Evolutionary conservation across 2,888 invertebrate genomes (phyloP).

Genomic region (Parasteatoda lunata): DNA sequence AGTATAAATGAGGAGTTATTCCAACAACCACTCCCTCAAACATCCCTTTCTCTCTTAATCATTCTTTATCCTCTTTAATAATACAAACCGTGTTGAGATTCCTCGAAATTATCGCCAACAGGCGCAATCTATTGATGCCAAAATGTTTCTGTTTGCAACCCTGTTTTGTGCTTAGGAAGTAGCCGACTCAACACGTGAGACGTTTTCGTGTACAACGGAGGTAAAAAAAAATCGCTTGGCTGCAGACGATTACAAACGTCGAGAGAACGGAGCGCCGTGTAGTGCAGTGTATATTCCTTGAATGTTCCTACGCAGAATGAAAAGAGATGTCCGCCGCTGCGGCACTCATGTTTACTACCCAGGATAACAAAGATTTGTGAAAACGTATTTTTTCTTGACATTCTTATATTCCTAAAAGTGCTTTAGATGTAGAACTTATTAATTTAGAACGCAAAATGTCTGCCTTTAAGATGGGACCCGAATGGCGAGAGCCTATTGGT

Average conservation of each 20-base stretch:
- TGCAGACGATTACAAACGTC: slow-evolving; percentile 10
- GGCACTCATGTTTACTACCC: slow-evolving; percentile 41
- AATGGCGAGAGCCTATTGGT: slow-evolving; percentile 63
- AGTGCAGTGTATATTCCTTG: slow-evolving; percentile 1
- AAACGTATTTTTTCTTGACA: not conserved
- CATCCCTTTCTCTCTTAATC: too few relatives aligned
- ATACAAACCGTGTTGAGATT: not conserved
- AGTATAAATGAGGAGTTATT: too few relatives aligned
- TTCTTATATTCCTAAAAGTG: not conserved
- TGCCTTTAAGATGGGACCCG: slow-evolving; percentile 61
- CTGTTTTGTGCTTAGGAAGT: slow-evolving; percentile 35
- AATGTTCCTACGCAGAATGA: not conserved
- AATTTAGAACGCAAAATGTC: slow-evolving; percentile 38
- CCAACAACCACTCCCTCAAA: too few relatives aligned
- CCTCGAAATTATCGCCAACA: not conserved
- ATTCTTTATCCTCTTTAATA: too few relatives aligned
- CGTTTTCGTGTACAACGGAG: slow-evolving; percentile 32
- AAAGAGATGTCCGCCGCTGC: slow-evolving; percentile 14
- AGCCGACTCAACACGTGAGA: slow-evolving; percentile 66
- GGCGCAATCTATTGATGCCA: not conserved
- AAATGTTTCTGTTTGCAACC: slow-evolving; percentile 5
- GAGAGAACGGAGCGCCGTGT: slow-evolving; percentile 4
- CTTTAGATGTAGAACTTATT: slow-evolving; percentile 10
- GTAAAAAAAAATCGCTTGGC: slow-evolving; percentile 35
- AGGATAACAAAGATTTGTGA: slow-evolving; percentile 27